A percentile compares a stretch with the other conserved stretches of the same genome.
These are phyloP conservation scores for Pygocentrus nattereri DNA, from an alignment of 2,797 vertebrate species.

Conservation along the genomic window DNA sequence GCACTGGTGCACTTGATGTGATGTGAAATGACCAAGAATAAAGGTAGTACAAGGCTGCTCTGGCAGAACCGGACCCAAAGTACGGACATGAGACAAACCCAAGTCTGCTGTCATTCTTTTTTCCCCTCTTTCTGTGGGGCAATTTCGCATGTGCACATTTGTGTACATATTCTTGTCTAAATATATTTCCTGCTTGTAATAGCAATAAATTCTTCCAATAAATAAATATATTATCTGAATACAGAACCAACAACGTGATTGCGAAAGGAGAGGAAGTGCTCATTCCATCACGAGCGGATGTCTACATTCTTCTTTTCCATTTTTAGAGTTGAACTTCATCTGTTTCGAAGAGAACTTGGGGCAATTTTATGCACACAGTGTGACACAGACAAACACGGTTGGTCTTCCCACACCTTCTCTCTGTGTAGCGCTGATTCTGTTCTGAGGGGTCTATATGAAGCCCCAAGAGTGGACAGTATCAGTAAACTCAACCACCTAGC, in stretches of 20 bases:
- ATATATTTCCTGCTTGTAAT: conserved; percentile 38
- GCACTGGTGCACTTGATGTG: background rate
- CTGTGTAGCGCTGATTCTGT: background rate
- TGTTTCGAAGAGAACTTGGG: background rate
- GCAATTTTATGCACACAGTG: background rate
- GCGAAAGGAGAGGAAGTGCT: background rate
- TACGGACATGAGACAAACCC: background rate
- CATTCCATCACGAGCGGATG: background rate
- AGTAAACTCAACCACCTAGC: background rate
- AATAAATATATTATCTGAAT: conserved; percentile 39
- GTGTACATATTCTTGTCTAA: background rate
- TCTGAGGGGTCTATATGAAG: background rate
- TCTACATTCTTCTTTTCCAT: conserved; percentile 7
- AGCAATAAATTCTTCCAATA: conserved; percentile 42
- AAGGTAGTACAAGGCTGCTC: background rate
- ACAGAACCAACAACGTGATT: background rate
- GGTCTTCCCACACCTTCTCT: background rate
- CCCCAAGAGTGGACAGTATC: background rate
- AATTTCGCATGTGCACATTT: background rate
- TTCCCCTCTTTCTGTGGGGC: too few species aligned
- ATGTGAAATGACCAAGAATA: background rate
- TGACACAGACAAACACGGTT: background rate
- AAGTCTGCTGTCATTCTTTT: background rate
- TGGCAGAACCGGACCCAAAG: background rate
- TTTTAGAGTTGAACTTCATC: background rate